A percentile compares a stretch with the other conserved stretches of the same genome.
Conservation (phyloP, 2,113 vertebrate species). For the Electrona antarctica region DNA sequence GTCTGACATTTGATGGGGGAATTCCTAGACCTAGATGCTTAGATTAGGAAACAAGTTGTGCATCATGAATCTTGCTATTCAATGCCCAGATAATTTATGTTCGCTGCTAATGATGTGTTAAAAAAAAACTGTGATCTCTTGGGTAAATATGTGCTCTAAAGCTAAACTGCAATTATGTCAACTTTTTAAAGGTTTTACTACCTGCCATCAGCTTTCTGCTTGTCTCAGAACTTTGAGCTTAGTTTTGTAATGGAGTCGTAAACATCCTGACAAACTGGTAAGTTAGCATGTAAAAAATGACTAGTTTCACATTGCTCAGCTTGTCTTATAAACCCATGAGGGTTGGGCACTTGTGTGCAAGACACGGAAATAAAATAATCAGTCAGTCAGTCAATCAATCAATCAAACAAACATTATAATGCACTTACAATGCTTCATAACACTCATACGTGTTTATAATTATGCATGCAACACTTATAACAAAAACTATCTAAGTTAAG, state of each 20-base stretch:
- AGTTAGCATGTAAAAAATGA: not conserved
- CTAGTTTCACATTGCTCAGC: not conserved
- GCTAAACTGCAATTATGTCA: not conserved
- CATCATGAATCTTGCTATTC: no score
- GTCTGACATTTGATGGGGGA: not conserved
- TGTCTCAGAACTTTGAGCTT: not conserved
- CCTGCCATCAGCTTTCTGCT: not conserved
- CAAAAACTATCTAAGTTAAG: not conserved
- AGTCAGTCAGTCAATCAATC: not conserved
- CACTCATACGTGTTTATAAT: no score
- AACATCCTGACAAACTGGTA: conserved; percentile 32
- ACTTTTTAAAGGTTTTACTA: not conserved
- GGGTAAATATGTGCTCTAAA: conserved; percentile 16
- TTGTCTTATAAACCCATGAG: not conserved
- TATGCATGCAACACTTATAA: not conserved
- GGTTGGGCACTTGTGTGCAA: no score
- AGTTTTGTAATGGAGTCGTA: not conserved
- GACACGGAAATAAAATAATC: not conserved
- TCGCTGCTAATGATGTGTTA: not conserved
- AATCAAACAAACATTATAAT: not conserved
- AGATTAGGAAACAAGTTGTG: not conserved
- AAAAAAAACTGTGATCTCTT: conserved; percentile 1
- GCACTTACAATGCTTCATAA: not conserved
- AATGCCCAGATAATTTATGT: not conserved
- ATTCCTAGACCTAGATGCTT: not conserved